Conservation (phyloP, 2,888 invertebrate genomes). For the Dioctria rufipes region DNA sequence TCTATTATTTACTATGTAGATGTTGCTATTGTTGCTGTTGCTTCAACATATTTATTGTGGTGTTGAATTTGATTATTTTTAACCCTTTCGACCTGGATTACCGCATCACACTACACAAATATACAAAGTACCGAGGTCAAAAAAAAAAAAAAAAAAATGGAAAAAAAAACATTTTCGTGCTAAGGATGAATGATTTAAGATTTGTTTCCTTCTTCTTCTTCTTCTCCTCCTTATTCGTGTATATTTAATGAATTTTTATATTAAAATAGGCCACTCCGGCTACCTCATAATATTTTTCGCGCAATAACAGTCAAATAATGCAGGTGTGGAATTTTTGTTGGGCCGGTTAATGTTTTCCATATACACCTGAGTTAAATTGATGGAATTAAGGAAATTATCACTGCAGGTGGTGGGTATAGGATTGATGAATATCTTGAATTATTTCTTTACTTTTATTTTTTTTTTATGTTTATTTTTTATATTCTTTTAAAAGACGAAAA, state of each 20-base stretch:
- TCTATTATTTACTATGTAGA: slow-evolving; percentile 7
- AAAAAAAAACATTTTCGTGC: slow-evolving; percentile 33
- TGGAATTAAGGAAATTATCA: too few species aligned
- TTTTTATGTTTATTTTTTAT: neutral
- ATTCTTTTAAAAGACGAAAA: too few species aligned
- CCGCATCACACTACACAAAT: too few species aligned
- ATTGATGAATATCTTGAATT: too few species aligned
- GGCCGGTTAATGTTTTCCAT: too few species aligned
- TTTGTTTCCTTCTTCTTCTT: neutral
- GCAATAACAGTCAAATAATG: too few species aligned
- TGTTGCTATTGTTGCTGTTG: slow-evolving; percentile 15
- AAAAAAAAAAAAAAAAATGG: too few species aligned
- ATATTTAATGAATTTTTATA: neutral
- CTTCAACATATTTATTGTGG: slow-evolving; percentile 38
- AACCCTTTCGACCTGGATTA: slow-evolving; percentile 40
- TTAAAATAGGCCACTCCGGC: neutral
- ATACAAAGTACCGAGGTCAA: neutral
- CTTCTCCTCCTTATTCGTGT: too few species aligned
- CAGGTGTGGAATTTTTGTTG: too few species aligned
- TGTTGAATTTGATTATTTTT: slow-evolving; percentile 41
- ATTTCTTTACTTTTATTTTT: neutral
- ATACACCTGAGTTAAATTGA: too few species aligned
- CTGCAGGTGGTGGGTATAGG: too few species aligned
- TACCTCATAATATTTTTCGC: too few species aligned
- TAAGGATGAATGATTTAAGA: slow-evolving; percentile 49